These are phyloP conservation scores for Amblyopsis rosae DNA, from an alignment of 2,113 vertebrate genomes.

Conservation along the genomic window DNA sequence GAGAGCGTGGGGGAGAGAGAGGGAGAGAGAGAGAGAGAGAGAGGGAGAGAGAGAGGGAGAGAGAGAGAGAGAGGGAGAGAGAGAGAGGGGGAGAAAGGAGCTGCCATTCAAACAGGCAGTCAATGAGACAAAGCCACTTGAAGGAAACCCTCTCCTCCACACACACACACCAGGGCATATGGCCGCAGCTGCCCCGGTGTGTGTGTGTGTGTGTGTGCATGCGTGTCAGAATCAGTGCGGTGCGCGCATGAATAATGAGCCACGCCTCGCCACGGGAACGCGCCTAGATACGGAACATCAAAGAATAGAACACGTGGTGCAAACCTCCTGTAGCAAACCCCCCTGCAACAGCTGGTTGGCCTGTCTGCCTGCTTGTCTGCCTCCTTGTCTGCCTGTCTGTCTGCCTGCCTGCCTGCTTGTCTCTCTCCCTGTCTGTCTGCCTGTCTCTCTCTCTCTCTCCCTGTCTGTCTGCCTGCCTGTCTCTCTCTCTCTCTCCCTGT, in stretches of 20 bases:
- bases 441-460: not conserved
- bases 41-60: not conserved
- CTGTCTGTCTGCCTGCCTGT: not conserved
- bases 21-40: not conserved
- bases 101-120: not conserved
- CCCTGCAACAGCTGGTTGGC: slow-evolving; percentile 33
- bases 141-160: no score
- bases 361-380: slow-evolving; percentile 48
- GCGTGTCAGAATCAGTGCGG: slow-evolving; percentile 35
- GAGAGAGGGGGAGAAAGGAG: not conserved
- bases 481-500: not conserved
- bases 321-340: slow-evolving; percentile 31
- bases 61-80: not conserved
- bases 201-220: not conserved
- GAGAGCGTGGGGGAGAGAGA: no score
- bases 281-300: slow-evolving; percentile 44
- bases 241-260: slow-evolving; percentile 53
- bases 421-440: slow-evolving; percentile 46
- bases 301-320: slow-evolving; percentile 38
- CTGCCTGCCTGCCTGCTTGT: slow-evolving; percentile 13
- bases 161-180: not conserved
- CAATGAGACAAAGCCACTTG: not conserved
- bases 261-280: slow-evolving; percentile 40
- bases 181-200: not conserved
- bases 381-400: slow-evolving; percentile 47